Percentiles rank a stretch among this genome's conserved stretches.
Evolutionary conservation across 1,140 invertebrate species (phyloP).

Genomic region (Cherax quadricarinatus): DNA sequence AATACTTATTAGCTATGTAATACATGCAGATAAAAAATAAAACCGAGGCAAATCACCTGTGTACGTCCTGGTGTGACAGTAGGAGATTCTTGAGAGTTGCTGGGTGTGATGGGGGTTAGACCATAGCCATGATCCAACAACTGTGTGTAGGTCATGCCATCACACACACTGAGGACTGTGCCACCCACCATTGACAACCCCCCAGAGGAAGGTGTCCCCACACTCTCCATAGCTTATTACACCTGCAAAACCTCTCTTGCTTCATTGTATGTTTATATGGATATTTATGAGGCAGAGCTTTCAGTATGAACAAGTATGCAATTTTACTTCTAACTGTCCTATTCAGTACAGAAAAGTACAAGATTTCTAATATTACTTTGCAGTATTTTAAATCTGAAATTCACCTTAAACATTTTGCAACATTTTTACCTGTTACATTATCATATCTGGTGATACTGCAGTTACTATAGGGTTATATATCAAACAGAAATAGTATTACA

Average conservation of each 20-base stretch:
- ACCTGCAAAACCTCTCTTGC: slow-evolving; percentile 20
- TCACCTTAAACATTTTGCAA: not conserved
- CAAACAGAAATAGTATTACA: too few relatives aligned
- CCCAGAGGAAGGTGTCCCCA: slow-evolving; percentile 62
- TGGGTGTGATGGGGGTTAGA: slow-evolving; percentile 83
- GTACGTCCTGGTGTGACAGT: slow-evolving; percentile 78
- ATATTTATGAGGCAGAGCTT: too few relatives aligned
- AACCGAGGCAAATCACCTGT: slow-evolving; percentile 76
- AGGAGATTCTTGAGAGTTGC: slow-evolving; percentile 81
- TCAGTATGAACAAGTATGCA: too few relatives aligned
- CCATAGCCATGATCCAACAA: slow-evolving; percentile 90
- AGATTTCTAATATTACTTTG: not conserved
- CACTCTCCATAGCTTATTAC: slow-evolving; percentile 58
- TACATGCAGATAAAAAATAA: not conserved
- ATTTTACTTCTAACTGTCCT: too few relatives aligned
- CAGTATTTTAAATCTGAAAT: not conserved
- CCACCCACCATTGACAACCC: slow-evolving; percentile 65
- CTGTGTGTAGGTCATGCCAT: slow-evolving; percentile 78
- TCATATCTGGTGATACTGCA: too few relatives aligned
- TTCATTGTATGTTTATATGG: not conserved
- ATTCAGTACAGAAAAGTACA: not conserved
- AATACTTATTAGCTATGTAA: not conserved
- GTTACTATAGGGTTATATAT: too few relatives aligned
- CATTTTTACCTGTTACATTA: too few relatives aligned
- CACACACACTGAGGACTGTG: slow-evolving; percentile 67